Evolutionary conservation across 1,140 invertebrate genomes (phyloP).

Genomic region (Lepidurus arcticus): DNA sequence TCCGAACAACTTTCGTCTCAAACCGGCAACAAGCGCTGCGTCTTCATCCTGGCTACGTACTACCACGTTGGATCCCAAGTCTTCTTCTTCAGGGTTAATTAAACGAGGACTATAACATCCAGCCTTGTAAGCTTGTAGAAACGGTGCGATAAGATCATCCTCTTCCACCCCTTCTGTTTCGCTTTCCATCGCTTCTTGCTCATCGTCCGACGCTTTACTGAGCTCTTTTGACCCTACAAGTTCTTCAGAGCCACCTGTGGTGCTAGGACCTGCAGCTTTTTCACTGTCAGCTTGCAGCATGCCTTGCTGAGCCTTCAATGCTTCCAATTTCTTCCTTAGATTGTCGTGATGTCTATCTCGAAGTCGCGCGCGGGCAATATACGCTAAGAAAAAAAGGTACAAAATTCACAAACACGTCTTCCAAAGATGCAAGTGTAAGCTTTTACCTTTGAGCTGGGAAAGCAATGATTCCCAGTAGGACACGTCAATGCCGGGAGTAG

Average conservation of each 20-base stretch:
- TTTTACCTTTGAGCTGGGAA: conserved; percentile 74
- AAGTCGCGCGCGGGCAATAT: conserved; percentile 87
- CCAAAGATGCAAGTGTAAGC: not conserved
- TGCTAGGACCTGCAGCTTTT: not conserved
- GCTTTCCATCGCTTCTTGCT: conserved; percentile 32
- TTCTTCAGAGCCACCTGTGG: not conserved
- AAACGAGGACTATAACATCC: conserved; percentile 75
- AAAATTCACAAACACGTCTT: not conserved
- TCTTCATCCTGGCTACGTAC: conserved; percentile 75
- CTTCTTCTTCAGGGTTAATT: conserved; percentile 54
- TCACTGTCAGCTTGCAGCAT: conserved; percentile 44
- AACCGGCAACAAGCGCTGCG: conserved; percentile 41
- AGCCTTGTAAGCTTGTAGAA: conserved; percentile 61
- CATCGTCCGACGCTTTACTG: conserved; percentile 28
- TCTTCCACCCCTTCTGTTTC: conserved; percentile 42
- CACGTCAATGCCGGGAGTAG: conserved; percentile 87
- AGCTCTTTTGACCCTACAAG: conserved; percentile 7
- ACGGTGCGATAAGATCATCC: conserved; percentile 32
- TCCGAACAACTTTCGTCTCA: conserved; percentile 55
- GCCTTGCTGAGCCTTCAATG: conserved; percentile 82
- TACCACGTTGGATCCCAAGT: conserved; percentile 76
- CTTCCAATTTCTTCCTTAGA: conserved; percentile 77
- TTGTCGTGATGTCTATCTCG: conserved; percentile 88
- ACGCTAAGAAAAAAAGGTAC: conserved; percentile 53
- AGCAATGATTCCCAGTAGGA: conserved; percentile 95